Base-by-base conservation (phyloP, 2,888 invertebrate species). In the Xylota sylvarum region DNA sequence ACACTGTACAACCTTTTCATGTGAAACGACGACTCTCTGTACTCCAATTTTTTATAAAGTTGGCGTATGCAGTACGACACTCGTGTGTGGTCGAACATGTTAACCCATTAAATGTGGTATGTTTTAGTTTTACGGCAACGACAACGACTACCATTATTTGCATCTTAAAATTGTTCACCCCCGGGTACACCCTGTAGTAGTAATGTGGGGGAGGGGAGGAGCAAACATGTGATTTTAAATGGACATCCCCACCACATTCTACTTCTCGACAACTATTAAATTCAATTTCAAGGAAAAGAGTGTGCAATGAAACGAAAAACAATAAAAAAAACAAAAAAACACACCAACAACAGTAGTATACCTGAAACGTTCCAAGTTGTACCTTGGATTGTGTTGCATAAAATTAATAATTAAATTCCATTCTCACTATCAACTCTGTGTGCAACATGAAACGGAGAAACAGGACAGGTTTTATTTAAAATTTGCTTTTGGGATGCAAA, bases 121-220 rank as follows among this genome's bases (percentile, higher is more conserved):
- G 76, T 56, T 76, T 65, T 56, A 76, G 76, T 76, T 65, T 76
- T 76, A 43, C 55, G 58, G 19, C 50, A 82, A 69, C 69, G 17
- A 12, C 58, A 65, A 78, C 78, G 58, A 58, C 58, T 52, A 78
- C 60, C 30, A 67, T 73, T 67, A 83, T 83, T 78, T 83, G 78
- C 72, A 65, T 83, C 55, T 78, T 78, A 73, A 78, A 72, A 67
- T 67, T 72, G 37, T 65, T 65, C 52, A n/a, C 10, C 4, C 9
- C 88, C 86, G 32, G 19, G 88, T 89, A 89, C 88, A 88, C 88
- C 88, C 86, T 88, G 88, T 82, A 74, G 6, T 12, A 14, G n/a
- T 40, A 40, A n/a, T 40, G 40, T 4, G 3, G n/a, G 40, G n/a
- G 10, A 5, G 0, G 6, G 2, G 6, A 37, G 5, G 9, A 14